phyloP scores from a whole-genome alignment of 2,888 invertebrate genomes.

The Aplocera efformata region DNA sequence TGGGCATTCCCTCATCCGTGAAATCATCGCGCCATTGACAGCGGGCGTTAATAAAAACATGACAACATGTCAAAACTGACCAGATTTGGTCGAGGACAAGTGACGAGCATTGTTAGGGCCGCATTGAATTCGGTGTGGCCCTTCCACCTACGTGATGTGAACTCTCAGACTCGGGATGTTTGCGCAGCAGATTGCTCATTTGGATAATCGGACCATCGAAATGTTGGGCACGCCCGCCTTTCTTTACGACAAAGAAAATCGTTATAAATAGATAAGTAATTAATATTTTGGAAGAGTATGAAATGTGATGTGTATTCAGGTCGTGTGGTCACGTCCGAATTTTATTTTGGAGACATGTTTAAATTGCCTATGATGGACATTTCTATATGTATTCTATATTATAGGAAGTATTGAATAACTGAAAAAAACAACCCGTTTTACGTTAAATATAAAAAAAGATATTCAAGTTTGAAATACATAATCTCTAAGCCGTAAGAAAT shows the following conservation, averaged over 20 bases:
- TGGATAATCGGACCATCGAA: conserved; percentile 58
- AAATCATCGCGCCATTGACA: conserved; percentile 64
- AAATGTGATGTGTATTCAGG: background rate
- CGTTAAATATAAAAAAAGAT: no score
- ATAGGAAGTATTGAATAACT: no score
- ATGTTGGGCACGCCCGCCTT: conserved; percentile 66
- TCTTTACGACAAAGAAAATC: conserved; percentile 35
- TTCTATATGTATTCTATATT: no score
- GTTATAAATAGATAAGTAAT: conserved; percentile 25
- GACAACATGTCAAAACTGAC: conserved; percentile 78
- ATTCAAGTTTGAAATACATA: no score
- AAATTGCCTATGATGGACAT: no score
- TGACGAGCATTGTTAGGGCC: conserved; percentile 62
- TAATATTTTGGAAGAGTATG: conserved; percentile 13
- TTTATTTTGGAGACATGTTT: conserved; percentile 17
- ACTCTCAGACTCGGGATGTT: conserved; percentile 56
- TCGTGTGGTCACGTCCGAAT: conserved; percentile 40
- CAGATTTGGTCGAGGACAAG: conserved; percentile 74
- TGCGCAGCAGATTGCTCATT: conserved; percentile 62
- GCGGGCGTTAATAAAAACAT: conserved; percentile 76
- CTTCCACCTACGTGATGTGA: conserved; percentile 59
- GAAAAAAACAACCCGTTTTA: no score
- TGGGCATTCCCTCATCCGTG: conserved; percentile 65
- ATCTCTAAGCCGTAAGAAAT: no score
- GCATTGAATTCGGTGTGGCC: conserved; percentile 76